Base-by-base conservation (phyloP, 2,113 vertebrate genomes). In the Otolemur garnettii region DNA sequence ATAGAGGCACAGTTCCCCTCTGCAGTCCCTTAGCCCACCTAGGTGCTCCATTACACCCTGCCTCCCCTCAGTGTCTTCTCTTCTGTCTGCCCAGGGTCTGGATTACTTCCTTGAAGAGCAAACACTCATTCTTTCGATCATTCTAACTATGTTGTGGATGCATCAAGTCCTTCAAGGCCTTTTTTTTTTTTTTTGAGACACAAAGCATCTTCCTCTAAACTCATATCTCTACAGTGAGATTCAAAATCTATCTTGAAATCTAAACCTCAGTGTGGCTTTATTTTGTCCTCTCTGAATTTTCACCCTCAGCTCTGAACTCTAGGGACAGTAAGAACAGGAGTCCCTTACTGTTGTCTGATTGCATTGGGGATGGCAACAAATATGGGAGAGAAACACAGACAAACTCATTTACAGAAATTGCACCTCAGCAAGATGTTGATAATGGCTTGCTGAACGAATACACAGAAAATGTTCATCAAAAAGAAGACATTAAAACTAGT, bases 171-270 rank as follows among this genome's bases (percentile, higher is more conserved):
- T 69, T 77, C 55, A 85, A 91, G 66, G 53, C 72, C n/a, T 50
- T 71, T 30, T 78, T 38, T 38, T 38, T 38, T 38, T 38, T 59
- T 92, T 80, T 59, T 21, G 78, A 83, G 83, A 68, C 38, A 81
- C 69, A 89, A 90, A 79, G 13, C 17, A 11, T 86, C 77, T 45
- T 91, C 55, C 50, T 78, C 18, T 72, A 78, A 53, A 53, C 22
- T 84, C n/a, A 59, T 66, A 19, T 66, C 24, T 77, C 59, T 93
- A 35, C 57, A 64, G 5, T 33, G 28, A 83, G 17, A 77, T 53
- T 93, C 79, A 24, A 80, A 30, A 10, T 78, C 57, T 90, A 59
- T 68, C 81, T 68, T 57, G 77, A 80, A 78, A 92, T 68, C 50
- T 28, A 72, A 77, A 59, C 15, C 50, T 22, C 53, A 78, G 8